Evolutionary conservation across 2,888 invertebrate genomes (phyloP).

Genomic region (Noctua pronuba): DNA sequence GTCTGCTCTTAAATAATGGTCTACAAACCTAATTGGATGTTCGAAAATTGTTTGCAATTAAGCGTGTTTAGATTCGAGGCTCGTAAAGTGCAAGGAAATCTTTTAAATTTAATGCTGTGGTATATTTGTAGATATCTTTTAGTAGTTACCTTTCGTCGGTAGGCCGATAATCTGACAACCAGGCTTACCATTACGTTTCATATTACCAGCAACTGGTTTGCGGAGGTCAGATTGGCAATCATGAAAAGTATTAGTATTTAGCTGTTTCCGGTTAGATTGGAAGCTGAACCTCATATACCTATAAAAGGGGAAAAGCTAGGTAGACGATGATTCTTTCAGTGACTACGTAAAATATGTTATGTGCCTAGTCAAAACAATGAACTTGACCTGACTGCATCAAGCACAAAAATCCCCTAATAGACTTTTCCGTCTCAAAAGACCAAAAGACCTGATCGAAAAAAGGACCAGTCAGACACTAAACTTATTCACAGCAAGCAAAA

Average conservation of each 20-base stretch:
- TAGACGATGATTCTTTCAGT: background rate
- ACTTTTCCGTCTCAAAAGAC: background rate
- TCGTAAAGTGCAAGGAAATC: no score
- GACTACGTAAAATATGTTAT: background rate
- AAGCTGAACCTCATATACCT: background rate
- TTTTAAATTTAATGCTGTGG: no score
- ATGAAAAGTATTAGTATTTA: background rate
- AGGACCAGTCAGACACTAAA: background rate
- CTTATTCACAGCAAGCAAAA: no score
- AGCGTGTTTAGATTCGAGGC: background rate
- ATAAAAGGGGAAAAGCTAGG: background rate
- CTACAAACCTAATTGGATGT: constrained; percentile 16
- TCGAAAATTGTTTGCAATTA: constrained; percentile 10
- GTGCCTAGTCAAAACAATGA: background rate
- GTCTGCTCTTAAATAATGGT: constrained; percentile 14
- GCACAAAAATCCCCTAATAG: no score
- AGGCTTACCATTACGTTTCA: background rate
- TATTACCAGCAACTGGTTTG: background rate
- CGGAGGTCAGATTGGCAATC: background rate
- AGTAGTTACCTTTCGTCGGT: background rate
- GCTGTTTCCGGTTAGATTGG: background rate
- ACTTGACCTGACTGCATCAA: background rate
- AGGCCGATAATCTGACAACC: background rate
- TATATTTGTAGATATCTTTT: no score
- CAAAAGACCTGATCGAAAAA: background rate